Evolutionary conservation across 2,113 vertebrate genomes (phyloP), one percentile per base, ranked within the genome.

Genomic region (Ictidomys tridecemlineatus): DNA sequence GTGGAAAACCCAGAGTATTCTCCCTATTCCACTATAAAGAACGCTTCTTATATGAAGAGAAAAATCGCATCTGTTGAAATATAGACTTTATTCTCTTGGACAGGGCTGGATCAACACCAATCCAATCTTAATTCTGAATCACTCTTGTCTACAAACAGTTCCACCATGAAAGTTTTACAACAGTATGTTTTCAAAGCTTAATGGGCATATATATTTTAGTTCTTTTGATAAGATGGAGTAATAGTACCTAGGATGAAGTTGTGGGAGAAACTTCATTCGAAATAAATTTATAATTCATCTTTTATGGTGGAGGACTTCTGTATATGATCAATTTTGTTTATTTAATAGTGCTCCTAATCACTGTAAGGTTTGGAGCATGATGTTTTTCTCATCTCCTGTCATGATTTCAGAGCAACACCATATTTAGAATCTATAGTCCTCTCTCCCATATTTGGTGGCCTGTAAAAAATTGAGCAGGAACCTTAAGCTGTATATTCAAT

Each of bases 271-370:
- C 0, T 0, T 2, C 26, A 93, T 26, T 76, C 32, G 70, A 95
- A 97, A 82, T 76, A 85, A 84, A 84, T 73, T 79, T 58, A 65
- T 9, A 86, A 22, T 91, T 94, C 30, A 76, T 85, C 65, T 42
- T 5, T 76, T 39, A 61, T 73, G 10, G 7, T 39, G 32, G 39
- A 90, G 10, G 10, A 72, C 7, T 65, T 96, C 48, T 88, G 18
- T 18, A 56, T 67, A 85, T 80, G 37, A 78, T 16, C 12, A 48
- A 18, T 70, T 1, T 61, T 67, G 91, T 79, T 11, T n/a, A 45
- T 61, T 94, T 77, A 16, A 42, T 14, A 69, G 42, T 53, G 34
- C 70, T 63, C 4, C 14, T 92, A 95, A 72, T 87, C 8, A 79
- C 26, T 84, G 18, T 63, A 67, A 77, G 2, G 4, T 87, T 87